Percentiles rank a stretch among this genome's conserved stretches.
Evolutionary conservation across 1,140 invertebrate species (phyloP).

Genomic region (Diploscapter pachys): DNA sequence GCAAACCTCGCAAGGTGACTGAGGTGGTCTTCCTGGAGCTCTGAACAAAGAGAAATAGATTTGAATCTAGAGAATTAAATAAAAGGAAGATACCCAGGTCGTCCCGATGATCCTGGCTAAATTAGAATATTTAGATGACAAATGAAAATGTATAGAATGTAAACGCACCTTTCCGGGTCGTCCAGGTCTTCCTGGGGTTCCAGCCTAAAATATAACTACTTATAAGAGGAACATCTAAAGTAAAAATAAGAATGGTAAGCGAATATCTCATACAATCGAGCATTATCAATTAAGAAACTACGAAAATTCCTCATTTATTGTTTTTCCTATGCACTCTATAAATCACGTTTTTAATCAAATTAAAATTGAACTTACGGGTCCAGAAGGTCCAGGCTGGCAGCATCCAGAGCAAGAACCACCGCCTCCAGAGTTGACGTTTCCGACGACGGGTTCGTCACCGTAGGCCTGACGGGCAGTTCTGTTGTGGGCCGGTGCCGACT

Average conservation of each 20-base stretch:
- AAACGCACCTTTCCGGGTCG: constrained; percentile 23
- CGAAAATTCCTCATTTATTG: constrained; percentile 6
- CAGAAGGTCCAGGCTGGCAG: constrained; percentile 33
- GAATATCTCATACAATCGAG: too few species aligned
- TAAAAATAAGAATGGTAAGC: too few species aligned
- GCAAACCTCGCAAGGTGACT: constrained; percentile 18
- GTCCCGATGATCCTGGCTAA: too few species aligned
- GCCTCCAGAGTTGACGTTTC: constrained; percentile 13
- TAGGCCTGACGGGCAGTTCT: constrained; percentile 23
- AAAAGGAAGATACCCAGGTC: too few species aligned
- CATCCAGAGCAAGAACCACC: constrained; percentile 32
- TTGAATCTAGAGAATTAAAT: too few species aligned
- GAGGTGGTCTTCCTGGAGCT: constrained; percentile 26
- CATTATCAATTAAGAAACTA: constrained; percentile 1
- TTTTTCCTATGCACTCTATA: constrained; percentile 5
- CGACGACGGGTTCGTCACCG: constrained; percentile 20
- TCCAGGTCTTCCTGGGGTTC: constrained; percentile 32
- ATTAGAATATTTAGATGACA: too few species aligned
- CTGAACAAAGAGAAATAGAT: too few species aligned
- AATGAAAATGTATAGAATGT: too few species aligned
- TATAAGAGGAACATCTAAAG: too few species aligned
- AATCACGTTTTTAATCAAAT: too few species aligned
- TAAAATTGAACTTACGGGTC: constrained; percentile 31
- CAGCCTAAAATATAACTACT: background rate
- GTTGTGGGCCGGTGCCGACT: constrained; percentile 7